Evolutionary conservation across 2,113 vertebrate species (phyloP).

Genomic region (Heloderma charlesbogerti): DNA sequence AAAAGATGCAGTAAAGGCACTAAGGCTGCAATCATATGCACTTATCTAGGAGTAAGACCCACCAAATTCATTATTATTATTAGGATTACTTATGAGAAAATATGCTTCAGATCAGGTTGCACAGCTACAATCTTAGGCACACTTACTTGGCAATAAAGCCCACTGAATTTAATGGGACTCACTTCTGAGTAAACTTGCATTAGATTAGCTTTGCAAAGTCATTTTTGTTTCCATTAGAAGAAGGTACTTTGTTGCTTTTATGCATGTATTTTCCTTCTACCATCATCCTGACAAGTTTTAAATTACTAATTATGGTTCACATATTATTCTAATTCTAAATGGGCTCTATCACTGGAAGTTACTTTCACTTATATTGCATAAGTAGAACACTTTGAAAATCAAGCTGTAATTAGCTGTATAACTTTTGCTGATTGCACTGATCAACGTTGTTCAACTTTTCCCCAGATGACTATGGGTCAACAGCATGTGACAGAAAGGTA

Average conservation of each 20-base stretch:
- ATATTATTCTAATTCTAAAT: neutral
- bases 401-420: neutral
- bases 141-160: neutral
- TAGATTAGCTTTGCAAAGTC: neutral
- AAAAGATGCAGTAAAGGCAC: neutral
- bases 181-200: neutral
- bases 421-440: neutral
- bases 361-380: neutral
- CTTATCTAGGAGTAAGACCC: neutral
- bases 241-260: neutral
- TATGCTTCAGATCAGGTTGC: neutral
- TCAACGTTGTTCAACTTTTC: neutral
- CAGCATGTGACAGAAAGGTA: conserved; percentile 15
- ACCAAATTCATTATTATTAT: neutral
- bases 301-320: neutral
- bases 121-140: neutral
- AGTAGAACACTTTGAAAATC: neutral
- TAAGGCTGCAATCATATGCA: neutral
- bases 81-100: neutral
- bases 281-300: neutral
- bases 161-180: neutral
- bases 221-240: neutral
- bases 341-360: neutral
- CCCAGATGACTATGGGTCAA: conserved; percentile 4
- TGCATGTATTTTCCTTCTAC: neutral